phyloP scores from a whole-genome alignment of 2,113 vertebrate species.

The Cnemophilus loriae region DNA sequence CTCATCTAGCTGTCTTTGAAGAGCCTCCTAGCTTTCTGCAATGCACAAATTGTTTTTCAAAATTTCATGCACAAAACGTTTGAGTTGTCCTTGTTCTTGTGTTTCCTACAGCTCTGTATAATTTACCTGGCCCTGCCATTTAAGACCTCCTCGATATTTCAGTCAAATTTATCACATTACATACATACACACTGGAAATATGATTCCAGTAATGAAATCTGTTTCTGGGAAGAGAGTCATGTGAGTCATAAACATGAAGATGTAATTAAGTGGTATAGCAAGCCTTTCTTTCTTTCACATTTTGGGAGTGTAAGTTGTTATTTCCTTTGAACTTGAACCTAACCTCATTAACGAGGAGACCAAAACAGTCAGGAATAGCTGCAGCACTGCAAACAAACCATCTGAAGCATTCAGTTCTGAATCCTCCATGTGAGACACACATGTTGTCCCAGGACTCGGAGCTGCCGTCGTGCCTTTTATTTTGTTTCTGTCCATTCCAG shows the following conservation, averaged over 20 bases:
- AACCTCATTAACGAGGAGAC: neutral
- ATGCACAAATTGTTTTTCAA: no score
- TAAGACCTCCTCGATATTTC: neutral
- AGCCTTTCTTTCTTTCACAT: neutral
- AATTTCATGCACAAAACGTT: neutral
- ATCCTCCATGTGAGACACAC: neutral
- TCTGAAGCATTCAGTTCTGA: neutral
- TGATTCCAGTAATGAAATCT: neutral
- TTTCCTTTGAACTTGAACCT: slow-evolving; percentile 5
- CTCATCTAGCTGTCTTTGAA: neutral
- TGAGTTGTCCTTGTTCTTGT: neutral
- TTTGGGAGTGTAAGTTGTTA: neutral
- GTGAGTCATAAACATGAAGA: neutral
- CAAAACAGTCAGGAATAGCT: neutral
- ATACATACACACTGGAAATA: neutral
- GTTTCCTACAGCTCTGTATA: neutral
- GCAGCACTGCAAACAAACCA: neutral
- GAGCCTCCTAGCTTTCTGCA: neutral
- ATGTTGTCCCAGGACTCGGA: neutral
- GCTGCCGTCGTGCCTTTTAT: neutral
- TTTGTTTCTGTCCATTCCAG: neutral
- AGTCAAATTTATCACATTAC: neutral
- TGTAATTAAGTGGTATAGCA: neutral
- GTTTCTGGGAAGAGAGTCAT: neutral
- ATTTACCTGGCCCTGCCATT: neutral